Percentiles rank a stretch among this genome's conserved stretches.
Conservation (phyloP, 2,113 vertebrate genomes). For the Zootoca vivipara region DNA sequence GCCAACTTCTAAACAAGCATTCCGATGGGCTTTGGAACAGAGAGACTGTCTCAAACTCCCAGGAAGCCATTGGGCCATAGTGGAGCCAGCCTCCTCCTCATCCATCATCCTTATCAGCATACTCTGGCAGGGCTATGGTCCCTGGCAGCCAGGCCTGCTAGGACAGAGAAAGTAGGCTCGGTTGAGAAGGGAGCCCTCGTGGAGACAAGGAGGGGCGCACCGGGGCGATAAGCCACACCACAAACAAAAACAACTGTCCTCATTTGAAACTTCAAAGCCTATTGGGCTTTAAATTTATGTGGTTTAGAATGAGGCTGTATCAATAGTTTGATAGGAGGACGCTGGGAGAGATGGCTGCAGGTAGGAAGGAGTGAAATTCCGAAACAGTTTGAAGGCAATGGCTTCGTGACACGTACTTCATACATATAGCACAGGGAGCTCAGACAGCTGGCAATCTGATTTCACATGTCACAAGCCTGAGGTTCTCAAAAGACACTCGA, state of each 20-base stretch:
- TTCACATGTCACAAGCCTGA: neutral
- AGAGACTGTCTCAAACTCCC: constrained; percentile 79
- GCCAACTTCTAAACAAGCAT: constrained; percentile 37
- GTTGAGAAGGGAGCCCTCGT: constrained; percentile 26
- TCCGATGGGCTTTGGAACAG: constrained; percentile 68
- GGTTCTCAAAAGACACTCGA: neutral
- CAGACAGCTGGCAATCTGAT: neutral
- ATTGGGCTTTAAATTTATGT: constrained; percentile 59
- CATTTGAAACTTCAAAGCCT: constrained; percentile 85
- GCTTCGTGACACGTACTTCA: neutral
- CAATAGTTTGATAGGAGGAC: neutral
- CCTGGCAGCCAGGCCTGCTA: constrained; percentile 71
- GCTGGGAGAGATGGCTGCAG: neutral
- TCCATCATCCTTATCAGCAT: constrained; percentile 94
- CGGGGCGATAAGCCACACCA: constrained; percentile 72
- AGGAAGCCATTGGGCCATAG: constrained; percentile 80
- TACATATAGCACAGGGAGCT: neutral
- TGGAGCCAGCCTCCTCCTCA: constrained; percentile 90
- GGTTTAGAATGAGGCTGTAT: constrained; percentile 27
- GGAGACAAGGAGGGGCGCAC: constrained; percentile 66
- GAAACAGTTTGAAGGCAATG: neutral
- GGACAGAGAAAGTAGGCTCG: constrained; percentile 50
- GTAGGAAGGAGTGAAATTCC: neutral
- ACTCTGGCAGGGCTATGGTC: constrained; percentile 78
- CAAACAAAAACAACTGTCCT: constrained; percentile 84